A percentile compares a stretch with the other conserved stretches of the same genome.
Evolutionary conservation across 2,888 invertebrate species (phyloP).

Genomic region (Drosophila gaucha): DNA sequence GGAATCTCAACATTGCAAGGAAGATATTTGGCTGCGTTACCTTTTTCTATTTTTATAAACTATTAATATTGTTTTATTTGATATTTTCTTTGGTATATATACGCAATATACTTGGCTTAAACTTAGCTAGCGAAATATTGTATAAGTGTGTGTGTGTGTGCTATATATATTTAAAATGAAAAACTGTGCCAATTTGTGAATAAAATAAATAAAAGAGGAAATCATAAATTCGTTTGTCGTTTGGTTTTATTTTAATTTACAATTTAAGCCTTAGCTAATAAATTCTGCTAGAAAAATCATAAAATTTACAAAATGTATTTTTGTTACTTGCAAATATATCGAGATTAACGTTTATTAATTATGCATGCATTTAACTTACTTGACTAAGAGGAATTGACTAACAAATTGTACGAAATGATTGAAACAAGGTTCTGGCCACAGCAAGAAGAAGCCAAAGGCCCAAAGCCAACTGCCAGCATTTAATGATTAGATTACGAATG

Average conservation of each 20-base stretch:
- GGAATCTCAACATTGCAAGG: constrained; percentile 81
- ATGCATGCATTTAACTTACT: constrained; percentile 41
- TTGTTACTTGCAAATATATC: constrained; percentile 35
- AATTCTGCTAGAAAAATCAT: constrained; percentile 71
- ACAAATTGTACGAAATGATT: constrained; percentile 51
- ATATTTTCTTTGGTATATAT: constrained; percentile 10
- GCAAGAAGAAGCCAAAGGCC: too few species aligned
- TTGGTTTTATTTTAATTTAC: constrained; percentile 47
- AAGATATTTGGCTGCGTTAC: constrained; percentile 72
- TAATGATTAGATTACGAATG: constrained; percentile 15
- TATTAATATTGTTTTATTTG: background rate
- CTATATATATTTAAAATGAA: background rate
- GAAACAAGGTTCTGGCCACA: constrained; percentile 47
- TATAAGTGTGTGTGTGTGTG: constrained; percentile 10
- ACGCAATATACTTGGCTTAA: constrained; percentile 37
- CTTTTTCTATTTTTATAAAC: constrained; percentile 1
- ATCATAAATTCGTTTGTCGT: constrained; percentile 49
- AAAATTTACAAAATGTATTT: constrained; percentile 35
- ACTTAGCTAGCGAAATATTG: constrained; percentile 19
- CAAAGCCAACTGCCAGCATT: background rate
- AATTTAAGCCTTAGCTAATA: constrained; percentile 60
- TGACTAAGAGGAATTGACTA: constrained; percentile 51
- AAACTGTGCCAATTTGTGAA: constrained; percentile 8
- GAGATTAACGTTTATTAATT: constrained; percentile 58
- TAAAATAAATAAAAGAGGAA: constrained; percentile 41